Percentiles rank a stretch among this genome's conserved stretches.
Evolutionary conservation across 1,140 invertebrate species (phyloP).

Genomic region (Chymomyza costata): DNA sequence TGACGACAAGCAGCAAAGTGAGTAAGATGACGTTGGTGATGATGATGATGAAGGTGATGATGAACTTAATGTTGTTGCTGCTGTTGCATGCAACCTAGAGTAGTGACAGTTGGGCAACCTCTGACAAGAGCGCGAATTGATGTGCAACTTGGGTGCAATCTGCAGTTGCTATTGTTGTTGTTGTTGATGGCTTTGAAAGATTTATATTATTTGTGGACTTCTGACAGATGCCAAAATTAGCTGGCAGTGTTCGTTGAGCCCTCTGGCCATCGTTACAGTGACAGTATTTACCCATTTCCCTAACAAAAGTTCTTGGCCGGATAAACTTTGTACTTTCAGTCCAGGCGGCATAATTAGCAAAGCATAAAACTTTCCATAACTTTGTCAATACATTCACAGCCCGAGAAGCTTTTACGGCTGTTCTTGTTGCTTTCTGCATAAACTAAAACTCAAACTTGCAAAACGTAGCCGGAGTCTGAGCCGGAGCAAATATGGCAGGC

Average conservation of each 20-base stretch:
- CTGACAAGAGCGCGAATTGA: slow-evolving; percentile 62
- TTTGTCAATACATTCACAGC: neutral
- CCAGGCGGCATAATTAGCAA: slow-evolving; percentile 52
- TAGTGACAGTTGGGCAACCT: no score
- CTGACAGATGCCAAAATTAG: slow-evolving; percentile 64
- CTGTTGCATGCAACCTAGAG: neutral
- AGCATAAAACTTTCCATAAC: slow-evolving; percentile 5
- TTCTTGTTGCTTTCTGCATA: slow-evolving; percentile 30
- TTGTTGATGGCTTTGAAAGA: slow-evolving; percentile 63
- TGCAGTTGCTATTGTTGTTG: no score
- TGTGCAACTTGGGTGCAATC: slow-evolving; percentile 65
- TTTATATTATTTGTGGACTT: slow-evolving; percentile 44
- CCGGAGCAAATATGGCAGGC: slow-evolving; percentile 9
- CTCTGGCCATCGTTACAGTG: no score
- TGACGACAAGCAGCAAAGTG: slow-evolving; percentile 1
- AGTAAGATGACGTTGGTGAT: neutral
- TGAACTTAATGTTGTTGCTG: slow-evolving; percentile 14
- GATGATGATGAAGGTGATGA: slow-evolving; percentile 3
- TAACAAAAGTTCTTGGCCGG: no score
- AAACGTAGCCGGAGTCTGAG: no score
- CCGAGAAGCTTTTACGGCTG: slow-evolving; percentile 14
- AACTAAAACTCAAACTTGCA: slow-evolving; percentile 53
- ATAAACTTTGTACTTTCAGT: slow-evolving; percentile 12
- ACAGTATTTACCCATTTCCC: no score
- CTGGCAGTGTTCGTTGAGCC: no score